Evolutionary conservation across 1,140 invertebrate species (phyloP).

Genomic region (Bathynomus jamesi): DNA sequence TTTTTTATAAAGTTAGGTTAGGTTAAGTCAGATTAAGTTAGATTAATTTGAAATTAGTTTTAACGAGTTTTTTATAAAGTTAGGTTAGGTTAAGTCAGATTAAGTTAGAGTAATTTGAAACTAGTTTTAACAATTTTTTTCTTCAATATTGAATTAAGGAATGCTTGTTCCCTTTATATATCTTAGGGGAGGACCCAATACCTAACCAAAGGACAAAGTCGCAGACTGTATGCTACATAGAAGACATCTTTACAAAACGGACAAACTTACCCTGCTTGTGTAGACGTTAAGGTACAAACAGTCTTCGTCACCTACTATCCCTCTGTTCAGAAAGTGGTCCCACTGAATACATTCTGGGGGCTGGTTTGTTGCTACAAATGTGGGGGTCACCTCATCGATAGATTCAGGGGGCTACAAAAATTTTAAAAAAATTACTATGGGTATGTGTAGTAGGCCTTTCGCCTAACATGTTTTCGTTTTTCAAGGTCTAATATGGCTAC

Average conservation of each 20-base stretch:
- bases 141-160: too few species aligned
- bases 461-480: too few species aligned
- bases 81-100: too few species aligned
- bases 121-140: too few species aligned
- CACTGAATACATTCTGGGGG: constrained; percentile 25
- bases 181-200: neutral
- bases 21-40: too few species aligned
- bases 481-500: neutral
- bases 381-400: neutral
- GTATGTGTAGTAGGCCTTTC: neutral
- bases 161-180: too few species aligned
- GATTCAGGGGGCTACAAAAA: constrained; percentile 9
- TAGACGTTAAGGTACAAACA: constrained; percentile 81
- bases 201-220: neutral
- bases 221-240: neutral
- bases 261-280: constrained; percentile 41
- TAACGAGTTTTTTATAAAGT: too few species aligned
- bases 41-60: too few species aligned
- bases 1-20: too few species aligned
- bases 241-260: neutral
- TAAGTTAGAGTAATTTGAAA: too few species aligned
- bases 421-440: neutral
- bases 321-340: constrained; percentile 28
- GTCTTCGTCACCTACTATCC: constrained; percentile 57
- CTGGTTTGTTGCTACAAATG: constrained; percentile 18